Conservation (phyloP, 1,140 invertebrate species). For the Glomeris maerens region DNA sequence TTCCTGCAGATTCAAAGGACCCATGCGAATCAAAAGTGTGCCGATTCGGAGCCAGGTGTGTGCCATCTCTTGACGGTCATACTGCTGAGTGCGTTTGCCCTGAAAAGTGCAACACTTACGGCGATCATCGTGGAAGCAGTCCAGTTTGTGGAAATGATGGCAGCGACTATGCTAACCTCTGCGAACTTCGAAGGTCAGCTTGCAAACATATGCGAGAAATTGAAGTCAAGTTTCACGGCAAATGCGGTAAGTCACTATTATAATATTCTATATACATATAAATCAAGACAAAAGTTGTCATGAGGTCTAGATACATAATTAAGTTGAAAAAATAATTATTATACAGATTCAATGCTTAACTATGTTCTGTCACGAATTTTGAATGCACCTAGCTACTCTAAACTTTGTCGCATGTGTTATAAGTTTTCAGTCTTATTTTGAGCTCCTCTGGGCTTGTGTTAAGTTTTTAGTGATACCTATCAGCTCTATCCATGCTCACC, state of each 20-base stretch:
- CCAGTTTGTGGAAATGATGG: constrained; percentile 49
- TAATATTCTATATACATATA: no score
- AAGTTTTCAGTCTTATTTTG: no score
- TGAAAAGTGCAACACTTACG: constrained; percentile 56
- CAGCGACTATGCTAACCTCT: constrained; percentile 48
- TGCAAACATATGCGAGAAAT: constrained; percentile 59
- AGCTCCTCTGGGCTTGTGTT: no score
- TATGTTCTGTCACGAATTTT: no score
- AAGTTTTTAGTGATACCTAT: no score
- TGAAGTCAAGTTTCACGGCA: constrained; percentile 69
- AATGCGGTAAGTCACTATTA: constrained; percentile 85
- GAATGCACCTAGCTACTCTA: no score
- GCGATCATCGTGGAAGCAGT: constrained; percentile 56
- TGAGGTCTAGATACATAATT: no score
- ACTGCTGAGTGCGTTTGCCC: constrained; percentile 57
- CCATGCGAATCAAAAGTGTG: constrained; percentile 59
- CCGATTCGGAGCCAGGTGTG: constrained; percentile 56
- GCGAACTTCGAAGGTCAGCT: constrained; percentile 61
- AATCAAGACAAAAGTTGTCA: no score
- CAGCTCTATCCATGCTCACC: no score
- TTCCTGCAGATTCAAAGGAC: constrained; percentile 52
- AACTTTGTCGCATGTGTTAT: no score
- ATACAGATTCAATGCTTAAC: no score
- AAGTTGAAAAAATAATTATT: no score
- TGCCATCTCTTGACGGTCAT: constrained; percentile 55